Conservation (phyloP, 2,888 invertebrate species). For the Danaus chrysippus region DNA sequence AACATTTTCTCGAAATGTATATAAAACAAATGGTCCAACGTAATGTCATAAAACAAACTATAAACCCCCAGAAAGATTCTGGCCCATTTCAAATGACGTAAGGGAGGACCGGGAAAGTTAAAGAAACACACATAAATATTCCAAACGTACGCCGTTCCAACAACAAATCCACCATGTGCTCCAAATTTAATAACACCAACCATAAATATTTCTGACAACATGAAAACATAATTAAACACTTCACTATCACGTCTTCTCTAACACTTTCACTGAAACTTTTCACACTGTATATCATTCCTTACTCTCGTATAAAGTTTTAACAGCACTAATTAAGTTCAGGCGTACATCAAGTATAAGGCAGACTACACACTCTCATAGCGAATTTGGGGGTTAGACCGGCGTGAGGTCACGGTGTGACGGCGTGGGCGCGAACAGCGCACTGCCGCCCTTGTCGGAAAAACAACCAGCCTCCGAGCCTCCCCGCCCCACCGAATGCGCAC, state of each 20-base stretch:
- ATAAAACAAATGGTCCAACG: constrained; percentile 18
- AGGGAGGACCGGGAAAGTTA: constrained; percentile 53
- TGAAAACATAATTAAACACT: constrained; percentile 1
- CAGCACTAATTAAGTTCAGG: constrained; percentile 22
- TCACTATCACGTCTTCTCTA: neutral
- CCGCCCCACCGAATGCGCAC: constrained; percentile 63
- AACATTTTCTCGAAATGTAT: constrained; percentile 4
- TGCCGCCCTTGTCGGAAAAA: constrained; percentile 62
- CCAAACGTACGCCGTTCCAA: constrained; percentile 60
- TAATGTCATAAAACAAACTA: constrained; percentile 59
- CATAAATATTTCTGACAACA: constrained; percentile 15
- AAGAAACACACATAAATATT: constrained; percentile 65
- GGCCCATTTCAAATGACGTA: constrained; percentile 59
- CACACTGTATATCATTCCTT: constrained; percentile 1
- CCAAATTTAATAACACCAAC: constrained; percentile 47
- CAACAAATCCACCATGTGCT: neutral
- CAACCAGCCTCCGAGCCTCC: constrained; percentile 61
- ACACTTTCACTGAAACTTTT: constrained; percentile 5
- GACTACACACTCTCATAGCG: constrained; percentile 30
- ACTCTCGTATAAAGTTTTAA: constrained; percentile 14
- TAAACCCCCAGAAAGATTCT: constrained; percentile 50
- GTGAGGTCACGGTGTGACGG: constrained; percentile 31
- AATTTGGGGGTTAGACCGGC: constrained; percentile 9
- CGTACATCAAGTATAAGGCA: constrained; percentile 21
- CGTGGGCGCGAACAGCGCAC: constrained; percentile 59